These are phyloP conservation scores for Centruroides vittatus DNA, from an alignment of 1,140 invertebrate species.

Conservation along the genomic window DNA sequence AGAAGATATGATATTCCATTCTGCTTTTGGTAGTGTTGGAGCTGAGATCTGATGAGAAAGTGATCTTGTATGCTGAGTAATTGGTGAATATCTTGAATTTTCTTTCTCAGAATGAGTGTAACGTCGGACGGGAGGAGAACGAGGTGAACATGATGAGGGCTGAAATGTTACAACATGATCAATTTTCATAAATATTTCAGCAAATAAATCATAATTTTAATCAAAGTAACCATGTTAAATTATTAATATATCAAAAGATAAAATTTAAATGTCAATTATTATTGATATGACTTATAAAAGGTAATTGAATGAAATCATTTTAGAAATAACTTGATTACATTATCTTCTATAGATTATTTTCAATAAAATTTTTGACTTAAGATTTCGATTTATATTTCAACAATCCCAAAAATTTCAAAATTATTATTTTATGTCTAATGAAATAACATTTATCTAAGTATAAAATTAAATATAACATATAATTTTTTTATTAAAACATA, in stretches of 20 bases:
- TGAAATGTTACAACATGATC: not conserved
- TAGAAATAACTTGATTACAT: too few relatives aligned
- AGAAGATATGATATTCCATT: not conserved
- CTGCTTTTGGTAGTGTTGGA: constrained; percentile 4
- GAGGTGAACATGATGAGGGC: constrained; percentile 13
- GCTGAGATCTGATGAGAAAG: constrained; percentile 15
- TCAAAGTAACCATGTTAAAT: not conserved
- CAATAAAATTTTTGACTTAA: too few relatives aligned
- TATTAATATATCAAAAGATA: not conserved
- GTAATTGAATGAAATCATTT: too few relatives aligned
- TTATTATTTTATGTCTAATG: too few relatives aligned
- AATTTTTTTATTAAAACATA: too few relatives aligned
- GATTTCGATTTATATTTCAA: too few relatives aligned
- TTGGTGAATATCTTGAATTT: constrained; percentile 3
- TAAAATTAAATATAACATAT: too few relatives aligned
- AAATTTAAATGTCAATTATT: not conserved
- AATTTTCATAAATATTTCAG: not conserved
- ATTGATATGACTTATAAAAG: too few relatives aligned
- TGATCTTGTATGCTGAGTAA: constrained; percentile 3
- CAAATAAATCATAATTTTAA: not conserved
- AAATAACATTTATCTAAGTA: too few relatives aligned
- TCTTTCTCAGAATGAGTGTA: constrained; percentile 11
- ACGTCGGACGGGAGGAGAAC: constrained; percentile 9
- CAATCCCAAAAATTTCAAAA: too few relatives aligned
- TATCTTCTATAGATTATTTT: too few relatives aligned